A percentile compares a stretch with the other conserved stretches of the same genome.
These are phyloP conservation scores for Hydrotaea diabolus DNA, from an alignment of 2,888 invertebrate species.

Conservation along the genomic window DNA sequence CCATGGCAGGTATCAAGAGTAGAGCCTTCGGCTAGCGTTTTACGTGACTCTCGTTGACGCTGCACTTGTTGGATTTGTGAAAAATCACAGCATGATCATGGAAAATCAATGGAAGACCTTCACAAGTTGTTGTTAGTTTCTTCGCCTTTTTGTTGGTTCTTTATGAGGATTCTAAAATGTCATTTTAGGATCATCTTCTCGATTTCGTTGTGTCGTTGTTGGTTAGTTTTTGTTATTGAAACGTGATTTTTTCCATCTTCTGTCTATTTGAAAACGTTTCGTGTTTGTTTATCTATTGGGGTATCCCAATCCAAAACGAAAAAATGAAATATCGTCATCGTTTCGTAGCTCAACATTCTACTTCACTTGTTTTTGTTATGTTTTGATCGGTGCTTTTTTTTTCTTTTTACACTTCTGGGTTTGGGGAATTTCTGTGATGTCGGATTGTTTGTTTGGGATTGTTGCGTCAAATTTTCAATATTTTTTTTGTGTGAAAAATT, in stretches of 20 bases:
- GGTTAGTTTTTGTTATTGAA: conserved; percentile 1
- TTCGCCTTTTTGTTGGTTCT: not conserved
- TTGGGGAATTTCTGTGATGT: conserved; percentile 1
- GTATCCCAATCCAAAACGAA: not conserved
- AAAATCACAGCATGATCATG: conserved; percentile 33
- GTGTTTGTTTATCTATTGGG: conserved; percentile 10
- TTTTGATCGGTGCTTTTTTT: not conserved
- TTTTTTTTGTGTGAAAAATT: not conserved
- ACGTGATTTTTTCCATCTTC: conserved; percentile 32
- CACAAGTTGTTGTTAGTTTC: conserved; percentile 55
- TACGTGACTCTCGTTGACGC: not conserved
- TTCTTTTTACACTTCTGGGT: not conserved
- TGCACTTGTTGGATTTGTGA: conserved; percentile 56
- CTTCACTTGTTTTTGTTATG: conserved; percentile 23
- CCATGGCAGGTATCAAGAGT: not conserved
- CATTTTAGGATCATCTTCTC: not conserved
- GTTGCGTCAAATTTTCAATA: conserved; percentile 1
- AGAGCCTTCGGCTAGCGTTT: not conserved
- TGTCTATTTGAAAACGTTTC: not conserved
- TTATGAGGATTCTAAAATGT: conserved; percentile 37
- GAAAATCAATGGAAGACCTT: conserved; percentile 44
- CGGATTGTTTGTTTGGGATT: conserved; percentile 1
- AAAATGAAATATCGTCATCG: conserved; percentile 25
- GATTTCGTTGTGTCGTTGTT: not conserved
- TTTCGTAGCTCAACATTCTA: not conserved